phyloP scores from a whole-genome alignment of 2,888 invertebrate species.

The Coenonympha glycerion region DNA sequence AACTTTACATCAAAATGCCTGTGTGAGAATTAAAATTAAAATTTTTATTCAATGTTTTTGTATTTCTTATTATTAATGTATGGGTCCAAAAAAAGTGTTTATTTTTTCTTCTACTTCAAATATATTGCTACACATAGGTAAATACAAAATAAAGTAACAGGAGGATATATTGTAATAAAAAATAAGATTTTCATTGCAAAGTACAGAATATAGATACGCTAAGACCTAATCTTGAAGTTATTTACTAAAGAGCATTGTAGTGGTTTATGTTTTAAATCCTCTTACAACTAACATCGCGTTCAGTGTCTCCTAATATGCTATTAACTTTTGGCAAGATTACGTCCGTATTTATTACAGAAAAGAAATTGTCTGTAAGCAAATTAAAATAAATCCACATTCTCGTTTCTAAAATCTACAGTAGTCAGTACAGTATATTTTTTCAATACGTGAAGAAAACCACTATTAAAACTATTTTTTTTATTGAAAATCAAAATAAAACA shows the following conservation, averaged over 20 bases:
- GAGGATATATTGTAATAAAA: neutral
- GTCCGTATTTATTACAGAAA: constrained; percentile 1
- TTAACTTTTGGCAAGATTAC: constrained; percentile 21
- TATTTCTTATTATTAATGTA: too few species aligned
- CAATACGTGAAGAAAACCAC: too few species aligned
- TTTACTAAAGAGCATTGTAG: constrained; percentile 15
- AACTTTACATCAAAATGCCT: too few species aligned
- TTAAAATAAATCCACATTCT: neutral
- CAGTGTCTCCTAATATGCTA: constrained; percentile 19
- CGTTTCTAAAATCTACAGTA: neutral
- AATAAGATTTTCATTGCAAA: neutral
- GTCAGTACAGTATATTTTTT: too few species aligned
- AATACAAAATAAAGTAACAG: neutral
- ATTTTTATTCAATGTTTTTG: too few species aligned
- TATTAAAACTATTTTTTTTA: too few species aligned
- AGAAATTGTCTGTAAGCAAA: neutral
- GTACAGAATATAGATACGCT: neutral
- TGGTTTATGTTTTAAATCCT: constrained; percentile 26
- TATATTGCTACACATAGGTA: too few species aligned
- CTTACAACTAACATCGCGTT: constrained; percentile 18
- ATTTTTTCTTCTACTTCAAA: too few species aligned
- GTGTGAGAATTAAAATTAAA: too few species aligned
- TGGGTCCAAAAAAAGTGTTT: too few species aligned
- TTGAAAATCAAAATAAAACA: too few species aligned
- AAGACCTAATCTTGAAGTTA: constrained; percentile 11